Evolutionary conservation across 2,888 invertebrate species (phyloP).

Genomic region (Diaphora mendica): DNA sequence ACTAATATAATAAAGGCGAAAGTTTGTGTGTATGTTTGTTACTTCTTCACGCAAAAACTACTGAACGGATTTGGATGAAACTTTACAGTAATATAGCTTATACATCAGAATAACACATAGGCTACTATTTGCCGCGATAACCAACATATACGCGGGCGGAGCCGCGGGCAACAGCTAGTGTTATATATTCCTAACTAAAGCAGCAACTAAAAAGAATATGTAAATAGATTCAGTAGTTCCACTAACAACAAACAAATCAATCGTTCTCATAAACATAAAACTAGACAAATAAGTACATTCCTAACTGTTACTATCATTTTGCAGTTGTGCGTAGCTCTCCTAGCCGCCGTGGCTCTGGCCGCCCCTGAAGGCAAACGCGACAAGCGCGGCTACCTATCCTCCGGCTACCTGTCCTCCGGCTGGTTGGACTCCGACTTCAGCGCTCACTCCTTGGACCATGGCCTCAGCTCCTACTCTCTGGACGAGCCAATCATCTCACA

Average conservation of each 20-base stretch:
- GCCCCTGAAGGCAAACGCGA: conserved; percentile 56
- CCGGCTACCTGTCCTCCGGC: conserved; percentile 25
- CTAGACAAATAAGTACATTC: not conserved
- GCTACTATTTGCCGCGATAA: too few species aligned
- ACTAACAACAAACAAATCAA: not conserved
- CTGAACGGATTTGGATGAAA: too few species aligned
- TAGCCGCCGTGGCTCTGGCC: conserved; percentile 55
- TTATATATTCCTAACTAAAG: too few species aligned
- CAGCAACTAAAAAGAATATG: too few species aligned
- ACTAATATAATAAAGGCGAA: too few species aligned
- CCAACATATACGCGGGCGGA: too few species aligned
- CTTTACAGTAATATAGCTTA: too few species aligned
- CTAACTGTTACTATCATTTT: not conserved
- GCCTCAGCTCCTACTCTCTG: conserved; percentile 17
- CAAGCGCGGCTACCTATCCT: conserved; percentile 56
- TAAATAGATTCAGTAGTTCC: not conserved
- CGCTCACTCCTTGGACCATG: conserved; percentile 22
- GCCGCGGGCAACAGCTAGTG: too few species aligned
- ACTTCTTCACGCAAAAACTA: too few species aligned
- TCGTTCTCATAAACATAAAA: not conserved
- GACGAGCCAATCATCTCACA: conserved; percentile 32
- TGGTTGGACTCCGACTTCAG: conserved; percentile 30
- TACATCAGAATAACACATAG: too few species aligned
- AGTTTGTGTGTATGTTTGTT: too few species aligned
- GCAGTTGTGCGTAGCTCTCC: conserved; percentile 57